These are phyloP conservation scores for Ceriagrion tenellum DNA, from an alignment of 2,888 invertebrate species.

Conservation along the genomic window DNA sequence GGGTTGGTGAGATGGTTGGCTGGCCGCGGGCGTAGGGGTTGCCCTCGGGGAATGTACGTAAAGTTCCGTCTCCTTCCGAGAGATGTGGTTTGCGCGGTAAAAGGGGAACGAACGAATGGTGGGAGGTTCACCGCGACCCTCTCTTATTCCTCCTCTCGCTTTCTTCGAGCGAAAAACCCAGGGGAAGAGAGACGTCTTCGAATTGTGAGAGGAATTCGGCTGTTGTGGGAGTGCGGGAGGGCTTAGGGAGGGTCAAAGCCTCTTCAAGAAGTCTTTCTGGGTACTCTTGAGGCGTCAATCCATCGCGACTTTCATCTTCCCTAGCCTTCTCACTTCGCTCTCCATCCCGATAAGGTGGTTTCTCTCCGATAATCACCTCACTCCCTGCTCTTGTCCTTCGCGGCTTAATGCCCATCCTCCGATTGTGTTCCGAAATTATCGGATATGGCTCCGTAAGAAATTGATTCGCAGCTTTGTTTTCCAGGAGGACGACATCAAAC, in stretches of 20 bases:
- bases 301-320: neutral
- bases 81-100: neutral
- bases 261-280: neutral
- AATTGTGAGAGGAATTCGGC: no score
- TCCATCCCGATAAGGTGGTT: neutral
- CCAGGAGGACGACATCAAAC: neutral
- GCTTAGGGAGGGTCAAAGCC: no score
- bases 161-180: neutral
- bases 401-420: neutral
- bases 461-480: neutral
- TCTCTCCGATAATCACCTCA: neutral
- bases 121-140: neutral
- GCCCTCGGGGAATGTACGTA: neutral
- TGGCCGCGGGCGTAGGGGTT: neutral
- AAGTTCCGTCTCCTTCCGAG: neutral
- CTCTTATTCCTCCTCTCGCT: neutral
- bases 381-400: neutral
- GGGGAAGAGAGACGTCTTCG: neutral
- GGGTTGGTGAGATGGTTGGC: neutral
- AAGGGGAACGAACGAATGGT: neutral
- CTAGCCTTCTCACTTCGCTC: neutral
- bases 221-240: no score
- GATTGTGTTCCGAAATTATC: neutral
- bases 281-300: neutral
- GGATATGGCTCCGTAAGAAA: neutral